Conservation (phyloP, 2,113 vertebrate species). For the Indri indri region DNA sequence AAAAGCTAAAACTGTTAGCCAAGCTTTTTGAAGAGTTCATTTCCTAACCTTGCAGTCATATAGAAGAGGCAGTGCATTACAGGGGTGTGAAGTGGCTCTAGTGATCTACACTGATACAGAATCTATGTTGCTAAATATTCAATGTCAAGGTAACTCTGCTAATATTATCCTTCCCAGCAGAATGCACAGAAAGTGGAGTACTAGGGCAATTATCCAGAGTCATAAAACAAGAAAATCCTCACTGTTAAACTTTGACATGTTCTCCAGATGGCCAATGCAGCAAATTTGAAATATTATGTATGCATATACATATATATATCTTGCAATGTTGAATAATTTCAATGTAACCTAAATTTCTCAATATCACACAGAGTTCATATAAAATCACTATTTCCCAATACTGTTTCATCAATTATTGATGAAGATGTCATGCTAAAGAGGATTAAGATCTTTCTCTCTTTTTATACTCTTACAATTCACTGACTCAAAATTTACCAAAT, state of each 20-base stretch:
- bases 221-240: background rate
- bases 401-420: background rate
- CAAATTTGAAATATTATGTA: background rate
- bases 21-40: background rate
- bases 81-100: too few species aligned
- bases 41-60: background rate
- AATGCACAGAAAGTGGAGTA: background rate
- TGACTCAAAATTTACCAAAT: background rate
- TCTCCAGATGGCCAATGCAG: background rate
- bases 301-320: too few species aligned
- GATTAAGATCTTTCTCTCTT: background rate
- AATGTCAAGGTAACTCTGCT: too few species aligned
- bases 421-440: background rate
- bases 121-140: background rate
- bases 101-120: background rate
- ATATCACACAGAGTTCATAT: background rate
- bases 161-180: rapidly evolving
- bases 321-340: background rate
- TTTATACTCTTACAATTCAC: background rate
- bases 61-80: background rate
- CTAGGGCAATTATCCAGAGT: background rate
- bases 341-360: background rate
- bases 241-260: background rate
- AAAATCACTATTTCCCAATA: background rate
- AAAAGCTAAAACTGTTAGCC: background rate